Evolutionary conservation across 2,113 vertebrate species (phyloP).

Genomic region (Rhegmatorhina hoffmannsi): DNA sequence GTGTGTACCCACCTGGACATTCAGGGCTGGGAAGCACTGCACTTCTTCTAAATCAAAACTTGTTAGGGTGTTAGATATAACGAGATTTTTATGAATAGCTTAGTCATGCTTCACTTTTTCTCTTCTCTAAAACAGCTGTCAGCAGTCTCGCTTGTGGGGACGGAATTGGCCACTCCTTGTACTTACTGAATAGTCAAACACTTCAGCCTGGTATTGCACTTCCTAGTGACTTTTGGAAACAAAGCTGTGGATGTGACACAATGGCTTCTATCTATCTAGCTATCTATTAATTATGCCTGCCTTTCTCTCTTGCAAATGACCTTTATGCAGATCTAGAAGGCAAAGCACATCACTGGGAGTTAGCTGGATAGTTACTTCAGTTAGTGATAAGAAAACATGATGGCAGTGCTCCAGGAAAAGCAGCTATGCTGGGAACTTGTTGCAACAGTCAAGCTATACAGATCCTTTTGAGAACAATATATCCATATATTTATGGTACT

Average conservation of each 20-base stretch:
- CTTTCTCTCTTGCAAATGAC: conserved; percentile 38
- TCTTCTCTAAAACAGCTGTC: conserved; percentile 16
- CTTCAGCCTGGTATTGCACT: conserved; percentile 5
- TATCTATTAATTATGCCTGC: neutral
- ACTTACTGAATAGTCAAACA: neutral
- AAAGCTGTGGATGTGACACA: neutral
- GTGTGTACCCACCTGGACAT: neutral
- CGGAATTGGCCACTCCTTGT: neutral
- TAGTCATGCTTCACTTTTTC: conserved; percentile 4
- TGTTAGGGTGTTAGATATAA: neutral
- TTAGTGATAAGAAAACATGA: conserved; percentile 43
- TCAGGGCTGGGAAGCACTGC: neutral
- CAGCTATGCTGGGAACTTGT: conserved; percentile 2
- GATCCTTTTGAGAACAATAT: neutral
- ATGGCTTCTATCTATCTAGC: neutral
- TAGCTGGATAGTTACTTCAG: conserved; percentile 27
- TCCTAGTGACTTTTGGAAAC: neutral
- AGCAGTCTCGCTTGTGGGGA: neutral
- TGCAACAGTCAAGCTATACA: neutral
- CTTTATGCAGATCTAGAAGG: conserved; percentile 33
- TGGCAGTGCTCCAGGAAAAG: conserved; percentile 33
- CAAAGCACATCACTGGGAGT: conserved; percentile 36
- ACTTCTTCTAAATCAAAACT: neutral
- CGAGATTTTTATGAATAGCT: neutral
- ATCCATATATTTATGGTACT: neutral